These are phyloP conservation scores for Hirtodrosophila cameraria DNA, from an alignment of 2,888 invertebrate species.

Conservation along the genomic window DNA sequence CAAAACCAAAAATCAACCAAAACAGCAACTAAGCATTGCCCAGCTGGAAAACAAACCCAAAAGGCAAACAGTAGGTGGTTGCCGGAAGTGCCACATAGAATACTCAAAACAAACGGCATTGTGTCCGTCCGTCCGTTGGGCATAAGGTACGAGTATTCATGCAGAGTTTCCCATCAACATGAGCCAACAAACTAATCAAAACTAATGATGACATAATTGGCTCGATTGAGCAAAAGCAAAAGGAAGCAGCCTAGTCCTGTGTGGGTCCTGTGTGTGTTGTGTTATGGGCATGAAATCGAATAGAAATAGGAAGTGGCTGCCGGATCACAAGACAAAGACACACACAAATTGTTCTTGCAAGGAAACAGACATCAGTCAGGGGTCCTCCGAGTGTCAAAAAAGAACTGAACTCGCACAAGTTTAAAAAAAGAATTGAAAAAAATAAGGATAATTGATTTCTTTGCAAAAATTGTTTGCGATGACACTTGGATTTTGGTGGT, in stretches of 20 bases:
- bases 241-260: constrained; percentile 39
- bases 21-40: constrained; percentile 55
- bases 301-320: constrained; percentile 60
- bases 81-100: constrained; percentile 78
- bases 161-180: constrained; percentile 70
- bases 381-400: constrained; percentile 45
- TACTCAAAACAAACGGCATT: constrained; percentile 55
- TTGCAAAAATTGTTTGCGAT: constrained; percentile 78
- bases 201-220: constrained; percentile 82
- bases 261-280: constrained; percentile 20
- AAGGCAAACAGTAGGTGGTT: constrained; percentile 78
- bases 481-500: constrained; percentile 65
- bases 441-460: constrained; percentile 73
- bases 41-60: constrained; percentile 58
- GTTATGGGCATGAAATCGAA: constrained; percentile 34
- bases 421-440: constrained; percentile 20
- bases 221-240: constrained; percentile 57
- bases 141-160: constrained; percentile 7
- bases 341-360: constrained; percentile 52
- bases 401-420: constrained; percentile 26
- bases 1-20: constrained; percentile 61
- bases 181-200: constrained; percentile 62
- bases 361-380: constrained; percentile 72
- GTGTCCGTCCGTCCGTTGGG: too few species aligned
- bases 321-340: constrained; percentile 58